A percentile compares a stretch with the other conserved stretches of the same genome.
Conservation (phyloP, 1,140 invertebrate genomes). For the Goniozus legneri region DNA sequence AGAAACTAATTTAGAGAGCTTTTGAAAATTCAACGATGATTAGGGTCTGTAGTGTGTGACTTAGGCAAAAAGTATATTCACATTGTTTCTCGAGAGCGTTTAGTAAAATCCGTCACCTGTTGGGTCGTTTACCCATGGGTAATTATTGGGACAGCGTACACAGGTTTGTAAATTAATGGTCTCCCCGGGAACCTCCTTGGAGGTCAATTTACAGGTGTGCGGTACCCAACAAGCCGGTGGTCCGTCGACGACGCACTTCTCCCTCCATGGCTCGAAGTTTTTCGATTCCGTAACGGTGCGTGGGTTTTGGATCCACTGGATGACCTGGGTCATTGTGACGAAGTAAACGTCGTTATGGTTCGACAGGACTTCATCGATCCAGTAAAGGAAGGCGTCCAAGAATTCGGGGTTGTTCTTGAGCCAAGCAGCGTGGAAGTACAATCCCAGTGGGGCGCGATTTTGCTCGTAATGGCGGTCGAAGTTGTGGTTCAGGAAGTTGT, state of each 20-base stretch:
- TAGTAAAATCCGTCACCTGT: slow-evolving; percentile 89
- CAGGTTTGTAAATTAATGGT: slow-evolving; percentile 92
- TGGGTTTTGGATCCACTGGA: slow-evolving; percentile 95
- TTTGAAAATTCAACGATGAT: too few species aligned
- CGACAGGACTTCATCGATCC: slow-evolving; percentile 87
- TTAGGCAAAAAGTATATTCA: background rate
- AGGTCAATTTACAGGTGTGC: slow-evolving; percentile 84
- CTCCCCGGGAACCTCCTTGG: slow-evolving; percentile 88
- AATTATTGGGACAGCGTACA: slow-evolving; percentile 88
- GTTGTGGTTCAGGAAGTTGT: slow-evolving; percentile 94
- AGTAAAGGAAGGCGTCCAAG: slow-evolving; percentile 88
- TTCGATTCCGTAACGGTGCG: slow-evolving; percentile 78
- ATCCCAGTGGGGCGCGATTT: slow-evolving; percentile 87
- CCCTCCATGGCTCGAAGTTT: slow-evolving; percentile 91
- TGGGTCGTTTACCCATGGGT: slow-evolving; percentile 91
- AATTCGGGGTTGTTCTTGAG: slow-evolving; percentile 93
- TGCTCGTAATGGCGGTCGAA: slow-evolving; percentile 93
- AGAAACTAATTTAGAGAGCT: too few species aligned
- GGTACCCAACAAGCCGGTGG: slow-evolving; percentile 80
- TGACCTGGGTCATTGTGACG: slow-evolving; percentile 95
- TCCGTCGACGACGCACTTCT: slow-evolving; percentile 83
- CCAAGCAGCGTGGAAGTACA: slow-evolving; percentile 96
- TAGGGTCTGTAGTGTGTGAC: too few species aligned
- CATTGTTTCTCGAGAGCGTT: slow-evolving; percentile 45
- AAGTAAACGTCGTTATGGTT: slow-evolving; percentile 93